Evolutionary conservation across 1,140 invertebrate genomes (phyloP).

Genomic region (Calosoma granatense): DNA sequence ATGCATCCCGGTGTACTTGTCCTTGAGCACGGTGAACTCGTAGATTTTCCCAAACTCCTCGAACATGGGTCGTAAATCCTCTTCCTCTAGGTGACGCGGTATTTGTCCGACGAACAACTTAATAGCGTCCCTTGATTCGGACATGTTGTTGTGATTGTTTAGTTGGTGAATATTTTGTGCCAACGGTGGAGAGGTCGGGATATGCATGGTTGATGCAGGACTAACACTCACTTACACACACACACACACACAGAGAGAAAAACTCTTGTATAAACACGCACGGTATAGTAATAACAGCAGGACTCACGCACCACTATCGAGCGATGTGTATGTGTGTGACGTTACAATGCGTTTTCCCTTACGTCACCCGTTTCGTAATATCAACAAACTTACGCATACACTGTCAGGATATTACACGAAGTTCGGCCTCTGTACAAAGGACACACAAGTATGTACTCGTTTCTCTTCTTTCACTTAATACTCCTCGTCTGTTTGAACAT

Average conservation of each 20-base stretch:
- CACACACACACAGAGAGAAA: background rate
- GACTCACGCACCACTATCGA: background rate
- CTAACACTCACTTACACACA: background rate
- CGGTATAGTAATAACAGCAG: background rate
- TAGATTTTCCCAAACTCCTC: conserved; percentile 90
- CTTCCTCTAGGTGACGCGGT: conserved; percentile 79
- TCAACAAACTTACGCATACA: too few species aligned
- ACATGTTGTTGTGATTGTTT: conserved; percentile 1
- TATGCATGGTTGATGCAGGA: conserved; percentile 27
- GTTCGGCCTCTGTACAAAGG: too few species aligned
- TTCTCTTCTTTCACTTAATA: background rate
- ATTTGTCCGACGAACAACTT: conserved; percentile 92
- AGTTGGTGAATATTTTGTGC: conserved; percentile 16
- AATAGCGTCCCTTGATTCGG: conserved; percentile 46
- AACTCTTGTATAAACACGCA: background rate
- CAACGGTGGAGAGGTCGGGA: conserved; percentile 25
- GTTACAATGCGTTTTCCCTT: background rate
- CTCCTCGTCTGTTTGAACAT: background rate
- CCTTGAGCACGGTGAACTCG: conserved; percentile 86
- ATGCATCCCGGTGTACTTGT: conserved; percentile 87
- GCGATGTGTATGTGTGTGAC: too few species aligned
- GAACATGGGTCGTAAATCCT: conserved; percentile 81
- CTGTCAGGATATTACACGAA: too few species aligned
- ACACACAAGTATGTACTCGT: too few species aligned
- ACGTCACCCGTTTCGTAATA: background rate